Conservation (phyloP, 2,797 vertebrate species). For the Pseudomugil tenellus region DNA sequence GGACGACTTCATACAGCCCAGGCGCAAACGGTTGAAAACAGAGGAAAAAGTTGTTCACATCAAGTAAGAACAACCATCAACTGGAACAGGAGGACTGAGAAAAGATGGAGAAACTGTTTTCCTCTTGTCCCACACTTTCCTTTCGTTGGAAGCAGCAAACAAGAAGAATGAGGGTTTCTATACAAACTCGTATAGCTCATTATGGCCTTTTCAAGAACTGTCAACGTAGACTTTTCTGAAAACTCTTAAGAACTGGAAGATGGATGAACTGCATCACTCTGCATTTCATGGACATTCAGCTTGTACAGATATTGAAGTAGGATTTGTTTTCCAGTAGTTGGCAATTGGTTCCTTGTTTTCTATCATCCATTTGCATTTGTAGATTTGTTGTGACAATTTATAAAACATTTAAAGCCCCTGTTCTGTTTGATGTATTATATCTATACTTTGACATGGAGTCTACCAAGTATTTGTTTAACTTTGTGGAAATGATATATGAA, state of each 20-base stretch:
- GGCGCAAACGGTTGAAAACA: slow-evolving; percentile 96
- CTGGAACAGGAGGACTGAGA: slow-evolving; percentile 46
- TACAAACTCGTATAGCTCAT: slow-evolving; percentile 68
- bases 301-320: slow-evolving; percentile 79
- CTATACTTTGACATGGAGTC: slow-evolving; percentile 79
- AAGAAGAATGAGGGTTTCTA: slow-evolving; percentile 57
- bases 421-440: slow-evolving; percentile 79
- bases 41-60: slow-evolving; percentile 95
- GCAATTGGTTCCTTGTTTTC: slow-evolving; percentile 58
- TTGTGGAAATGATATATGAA: slow-evolving; percentile 80
- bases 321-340: slow-evolving; percentile 74
- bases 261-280: slow-evolving; percentile 53
- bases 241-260: slow-evolving; percentile 35
- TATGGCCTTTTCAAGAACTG: slow-evolving; percentile 53
- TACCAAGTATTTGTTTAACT: slow-evolving; percentile 81
- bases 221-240: slow-evolving; percentile 47
- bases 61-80: slow-evolving; percentile 85
- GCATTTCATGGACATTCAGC: slow-evolving; percentile 52
- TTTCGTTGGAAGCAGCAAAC: slow-evolving; percentile 46
- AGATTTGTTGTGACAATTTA: slow-evolving; percentile 84
- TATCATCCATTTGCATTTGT: slow-evolving; percentile 80
- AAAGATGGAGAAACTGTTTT: slow-evolving; percentile 61
- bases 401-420: slow-evolving; percentile 68
- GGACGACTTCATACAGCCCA: slow-evolving; percentile 94
- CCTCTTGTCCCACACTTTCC: slow-evolving; percentile 48